Conservation (phyloP, 2,797 vertebrate species). For the Tragopan temminckii region DNA sequence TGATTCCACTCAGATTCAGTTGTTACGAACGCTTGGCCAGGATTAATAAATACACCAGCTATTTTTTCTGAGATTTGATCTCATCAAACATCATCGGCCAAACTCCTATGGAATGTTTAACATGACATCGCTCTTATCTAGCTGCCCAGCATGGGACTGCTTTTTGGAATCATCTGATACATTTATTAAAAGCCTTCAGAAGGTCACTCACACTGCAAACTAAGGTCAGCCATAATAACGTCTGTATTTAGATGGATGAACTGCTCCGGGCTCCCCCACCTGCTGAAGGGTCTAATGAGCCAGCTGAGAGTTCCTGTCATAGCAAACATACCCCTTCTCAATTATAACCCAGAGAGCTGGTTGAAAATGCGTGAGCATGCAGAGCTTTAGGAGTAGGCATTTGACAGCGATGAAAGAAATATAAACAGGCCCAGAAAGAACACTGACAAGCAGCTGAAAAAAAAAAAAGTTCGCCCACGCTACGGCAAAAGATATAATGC, state of each 20-base stretch:
- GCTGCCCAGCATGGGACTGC: constrained; percentile 31
- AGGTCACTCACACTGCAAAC: constrained; percentile 1
- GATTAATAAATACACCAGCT: constrained; percentile 67
- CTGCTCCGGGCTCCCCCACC: constrained; percentile 51
- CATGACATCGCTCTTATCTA: constrained; percentile 59
- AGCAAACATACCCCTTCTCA: background rate
- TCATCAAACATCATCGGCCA: constrained; percentile 41
- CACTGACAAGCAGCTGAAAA: background rate
- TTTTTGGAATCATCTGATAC: background rate
- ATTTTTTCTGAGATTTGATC: constrained; percentile 59
- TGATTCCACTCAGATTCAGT: background rate
- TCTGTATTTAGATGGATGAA: constrained; percentile 45
- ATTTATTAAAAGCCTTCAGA: constrained; percentile 46
- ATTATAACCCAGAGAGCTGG: background rate
- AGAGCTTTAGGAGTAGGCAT: background rate
- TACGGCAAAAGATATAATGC: background rate
- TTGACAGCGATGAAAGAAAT: constrained; percentile 49
- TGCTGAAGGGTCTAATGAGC: constrained; percentile 62
- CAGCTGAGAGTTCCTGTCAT: constrained; percentile 40
- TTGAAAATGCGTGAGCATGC: background rate
- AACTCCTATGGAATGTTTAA: constrained; percentile 65
- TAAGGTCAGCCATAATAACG: constrained; percentile 48
- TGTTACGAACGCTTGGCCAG: background rate
- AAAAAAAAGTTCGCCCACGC: background rate
- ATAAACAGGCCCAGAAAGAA: constrained; percentile 42